These are phyloP conservation scores for Enteromius radiatus DNA, from an alignment of 2,797 vertebrate genomes.

Conservation along the genomic window DNA sequence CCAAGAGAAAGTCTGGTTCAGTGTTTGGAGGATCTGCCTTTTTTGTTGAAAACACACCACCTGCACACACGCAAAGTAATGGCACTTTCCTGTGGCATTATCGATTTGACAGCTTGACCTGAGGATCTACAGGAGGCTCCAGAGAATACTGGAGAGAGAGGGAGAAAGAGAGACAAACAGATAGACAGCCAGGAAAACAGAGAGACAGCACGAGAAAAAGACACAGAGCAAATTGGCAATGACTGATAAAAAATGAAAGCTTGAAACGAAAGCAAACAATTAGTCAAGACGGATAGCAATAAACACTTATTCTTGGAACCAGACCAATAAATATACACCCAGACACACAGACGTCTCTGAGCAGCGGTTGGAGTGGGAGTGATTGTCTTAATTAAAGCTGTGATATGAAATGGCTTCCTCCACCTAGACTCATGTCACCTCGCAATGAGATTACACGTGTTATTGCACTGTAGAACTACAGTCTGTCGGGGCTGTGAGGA, in stretches of 20 bases:
- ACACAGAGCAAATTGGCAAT: slow-evolving; percentile 24
- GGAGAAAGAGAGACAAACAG: background rate
- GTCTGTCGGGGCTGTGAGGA: background rate
- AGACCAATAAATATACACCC: slow-evolving; percentile 21
- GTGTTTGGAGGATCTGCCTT: background rate
- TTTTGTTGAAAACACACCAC: slow-evolving; percentile 42
- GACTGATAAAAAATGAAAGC: slow-evolving; percentile 39
- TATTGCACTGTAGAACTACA: slow-evolving; percentile 22
- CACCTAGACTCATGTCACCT: slow-evolving; percentile 34
- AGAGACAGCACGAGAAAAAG: slow-evolving; percentile 1
- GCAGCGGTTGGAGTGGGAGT: slow-evolving; percentile 31
- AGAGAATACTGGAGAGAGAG: slow-evolving; percentile 19
- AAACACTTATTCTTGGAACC: slow-evolving; percentile 22
- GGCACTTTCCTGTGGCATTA: slow-evolving; percentile 41
- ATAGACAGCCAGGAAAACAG: background rate
- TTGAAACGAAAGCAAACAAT: slow-evolving; percentile 35
- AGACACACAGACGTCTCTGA: background rate
- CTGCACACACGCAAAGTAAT: slow-evolving; percentile 41
- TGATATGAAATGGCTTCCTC: slow-evolving; percentile 35
- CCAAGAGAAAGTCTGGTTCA: background rate
- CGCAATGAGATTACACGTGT: slow-evolving; percentile 26
- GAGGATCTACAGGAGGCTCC: slow-evolving; percentile 7
- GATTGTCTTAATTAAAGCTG: slow-evolving; percentile 52
- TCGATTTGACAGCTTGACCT: slow-evolving; percentile 48
- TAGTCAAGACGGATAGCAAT: slow-evolving; percentile 28